Conservation (phyloP, 2,797 vertebrate species). For the Alauda arvensis region DNA sequence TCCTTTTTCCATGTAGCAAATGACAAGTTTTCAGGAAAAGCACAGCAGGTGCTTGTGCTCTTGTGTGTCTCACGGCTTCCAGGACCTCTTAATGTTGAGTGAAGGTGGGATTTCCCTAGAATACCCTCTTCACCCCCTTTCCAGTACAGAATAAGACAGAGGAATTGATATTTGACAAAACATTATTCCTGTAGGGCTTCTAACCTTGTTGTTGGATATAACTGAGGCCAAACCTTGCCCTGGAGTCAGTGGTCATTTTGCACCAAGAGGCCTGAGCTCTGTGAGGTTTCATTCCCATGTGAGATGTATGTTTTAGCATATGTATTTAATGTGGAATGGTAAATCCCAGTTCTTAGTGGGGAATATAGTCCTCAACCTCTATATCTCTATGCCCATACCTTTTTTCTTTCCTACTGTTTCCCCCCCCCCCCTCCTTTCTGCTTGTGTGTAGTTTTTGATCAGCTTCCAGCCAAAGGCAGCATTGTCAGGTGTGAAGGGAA, state of each 20-base stretch:
- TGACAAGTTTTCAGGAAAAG: constrained; percentile 28
- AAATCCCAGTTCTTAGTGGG: not conserved
- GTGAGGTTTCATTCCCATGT: not conserved
- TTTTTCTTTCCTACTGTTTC: not conserved
- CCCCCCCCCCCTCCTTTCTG: not conserved
- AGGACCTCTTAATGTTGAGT: not conserved
- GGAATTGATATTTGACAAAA: not conserved
- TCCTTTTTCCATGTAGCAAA: constrained; percentile 37
- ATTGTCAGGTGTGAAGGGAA: not conserved
- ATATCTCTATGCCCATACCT: not conserved
- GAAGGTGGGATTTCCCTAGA: not conserved
- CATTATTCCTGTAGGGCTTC: not conserved
- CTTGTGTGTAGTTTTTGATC: not conserved
- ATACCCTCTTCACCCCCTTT: not conserved
- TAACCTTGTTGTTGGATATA: not conserved
- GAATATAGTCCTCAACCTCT: not conserved
- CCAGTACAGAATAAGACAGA: not conserved
- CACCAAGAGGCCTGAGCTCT: not conserved
- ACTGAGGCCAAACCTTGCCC: not conserved
- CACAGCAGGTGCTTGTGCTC: constrained; percentile 19
- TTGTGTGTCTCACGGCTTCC: not conserved
- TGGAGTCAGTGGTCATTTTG: not conserved
- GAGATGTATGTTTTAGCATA: not conserved
- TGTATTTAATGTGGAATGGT: not conserved
- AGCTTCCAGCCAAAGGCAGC: not conserved